Conservation (phyloP, 2,113 vertebrate species). For the Platichthys stellatus region DNA sequence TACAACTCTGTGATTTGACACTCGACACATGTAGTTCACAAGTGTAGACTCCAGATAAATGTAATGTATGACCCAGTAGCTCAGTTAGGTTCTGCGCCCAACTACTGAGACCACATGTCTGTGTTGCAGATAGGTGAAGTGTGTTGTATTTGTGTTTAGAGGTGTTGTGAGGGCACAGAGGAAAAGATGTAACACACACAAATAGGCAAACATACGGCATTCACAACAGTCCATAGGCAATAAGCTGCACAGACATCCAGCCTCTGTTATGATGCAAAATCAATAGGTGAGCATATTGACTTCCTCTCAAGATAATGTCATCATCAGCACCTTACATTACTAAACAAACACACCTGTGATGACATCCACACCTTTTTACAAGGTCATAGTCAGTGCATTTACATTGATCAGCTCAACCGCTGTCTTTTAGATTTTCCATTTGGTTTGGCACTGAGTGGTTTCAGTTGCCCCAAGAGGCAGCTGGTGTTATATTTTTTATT, state of each 20-base stretch:
- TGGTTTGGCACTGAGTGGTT: conserved; percentile 53
- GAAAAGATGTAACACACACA: conserved; percentile 1
- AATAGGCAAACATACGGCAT: not conserved
- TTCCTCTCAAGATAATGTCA: conserved; percentile 8
- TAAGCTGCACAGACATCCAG: not conserved
- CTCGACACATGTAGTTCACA: too few relatives aligned
- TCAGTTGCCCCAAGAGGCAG: conserved; percentile 53
- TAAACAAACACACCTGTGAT: conserved; percentile 44
- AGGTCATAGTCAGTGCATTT: conserved; percentile 27
- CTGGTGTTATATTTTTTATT: conserved; percentile 35
- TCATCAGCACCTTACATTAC: conserved; percentile 36
- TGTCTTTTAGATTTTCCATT: conserved; percentile 44
- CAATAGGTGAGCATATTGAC: conserved; percentile 32
- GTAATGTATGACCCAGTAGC: too few relatives aligned
- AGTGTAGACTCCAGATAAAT: too few relatives aligned
- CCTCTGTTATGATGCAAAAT: conserved; percentile 31
- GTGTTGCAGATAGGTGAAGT: not conserved
- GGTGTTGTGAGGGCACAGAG: not conserved
- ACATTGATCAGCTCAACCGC: conserved; percentile 30
- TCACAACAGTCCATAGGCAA: not conserved
- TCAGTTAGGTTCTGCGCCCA: too few relatives aligned
- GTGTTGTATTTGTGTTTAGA: not conserved
- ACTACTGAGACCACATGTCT: too few relatives aligned
- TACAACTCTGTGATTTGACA: too few relatives aligned
- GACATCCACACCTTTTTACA: conserved; percentile 46